A percentile compares a stretch with the other conserved stretches of the same genome.
These are phyloP conservation scores for Phenganax marumi DNA, from an alignment of 92 coral and sea anemone genomes.

Conservation along the genomic window DNA sequence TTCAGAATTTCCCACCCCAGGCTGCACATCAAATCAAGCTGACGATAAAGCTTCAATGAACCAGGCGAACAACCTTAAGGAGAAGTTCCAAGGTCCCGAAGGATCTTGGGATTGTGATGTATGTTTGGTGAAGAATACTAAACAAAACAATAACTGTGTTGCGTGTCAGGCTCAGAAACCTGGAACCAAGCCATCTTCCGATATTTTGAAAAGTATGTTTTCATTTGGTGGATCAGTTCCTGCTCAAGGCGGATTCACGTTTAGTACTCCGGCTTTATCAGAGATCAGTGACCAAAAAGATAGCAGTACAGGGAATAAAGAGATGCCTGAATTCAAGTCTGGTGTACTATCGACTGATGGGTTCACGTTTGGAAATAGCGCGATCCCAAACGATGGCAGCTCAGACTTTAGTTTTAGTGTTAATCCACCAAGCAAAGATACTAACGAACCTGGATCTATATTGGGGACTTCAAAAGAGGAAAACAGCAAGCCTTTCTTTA, in stretches of 20 bases:
- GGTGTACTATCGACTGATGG: background rate
- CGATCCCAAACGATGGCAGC: background rate
- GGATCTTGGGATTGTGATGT: slow-evolving; percentile 69
- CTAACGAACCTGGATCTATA: background rate
- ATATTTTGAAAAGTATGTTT: slow-evolving; percentile 7
- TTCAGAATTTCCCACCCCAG: background rate
- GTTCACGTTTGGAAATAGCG: slow-evolving; percentile 30
- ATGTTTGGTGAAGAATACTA: slow-evolving; percentile 49
- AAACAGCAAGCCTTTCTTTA: background rate
- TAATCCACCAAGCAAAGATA: background rate
- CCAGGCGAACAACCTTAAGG: background rate
- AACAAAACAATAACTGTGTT: slow-evolving; percentile 40
- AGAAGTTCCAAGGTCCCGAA: slow-evolving; percentile 55
- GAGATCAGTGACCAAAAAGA: background rate
- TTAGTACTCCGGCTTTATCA: background rate
- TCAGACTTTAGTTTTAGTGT: slow-evolving; percentile 4
- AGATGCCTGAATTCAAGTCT: background rate
- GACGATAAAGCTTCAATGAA: too few species aligned
- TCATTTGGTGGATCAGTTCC: slow-evolving; percentile 13
- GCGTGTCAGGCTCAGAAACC: slow-evolving; percentile 65
- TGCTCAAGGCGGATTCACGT: background rate
- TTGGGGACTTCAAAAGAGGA: background rate
- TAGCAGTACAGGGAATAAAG: background rate
- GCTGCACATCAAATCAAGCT: background rate
- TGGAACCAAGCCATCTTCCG: slow-evolving; percentile 35